Base-by-base conservation (phyloP, 1,140 invertebrate genomes). In the Forficula auricularia region DNA sequence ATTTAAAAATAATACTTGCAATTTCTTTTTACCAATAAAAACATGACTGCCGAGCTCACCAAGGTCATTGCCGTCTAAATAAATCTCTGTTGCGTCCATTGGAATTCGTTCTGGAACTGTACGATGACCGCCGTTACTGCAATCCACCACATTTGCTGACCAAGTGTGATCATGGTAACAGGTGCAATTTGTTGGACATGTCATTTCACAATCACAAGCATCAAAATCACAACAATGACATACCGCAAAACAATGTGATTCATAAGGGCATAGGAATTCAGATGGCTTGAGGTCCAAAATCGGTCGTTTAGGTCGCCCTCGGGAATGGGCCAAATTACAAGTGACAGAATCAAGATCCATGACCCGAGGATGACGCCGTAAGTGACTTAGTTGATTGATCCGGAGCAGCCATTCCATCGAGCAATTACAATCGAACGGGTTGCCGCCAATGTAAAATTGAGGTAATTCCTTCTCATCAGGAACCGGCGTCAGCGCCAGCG, bases 401-500 rank as follows among this genome's bases (percentile, higher is more conserved):
- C 77, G 66, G 46, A 79, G 73, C 53, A 89, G 63, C 81, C 82
- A 87, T 61, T 85, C 82, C 80, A 86, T 82, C 42, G 71, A 73
- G 61, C 82, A 86, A 56, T 86, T 79, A 60, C 82, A 86, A 50
- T 77, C 66, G 57, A 85, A 79, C 12, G 82, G 79, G 63, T 87
- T 87, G 48, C 75, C 71, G 31, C 79, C 79, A 53, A 85, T 73
- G 60, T 78, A 82, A 61, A 85, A 82, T 58, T 77, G 71, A 7
- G 79, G 76, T 51, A 80, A 58, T 47, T 78, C 70, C 46, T 64
- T 68, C 49, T 75, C 65, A 50, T 71, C 68, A 13, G 69, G 66
- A 47, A 81, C 72, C 54, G 70, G 62, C 52, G 69, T 69, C 51
- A 85, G 57, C 47, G 71, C 69, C 40, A 87, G 65, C 22, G 80